Conservation (phyloP, 2,113 vertebrate species). For the Atlantisia rogersi region DNA sequence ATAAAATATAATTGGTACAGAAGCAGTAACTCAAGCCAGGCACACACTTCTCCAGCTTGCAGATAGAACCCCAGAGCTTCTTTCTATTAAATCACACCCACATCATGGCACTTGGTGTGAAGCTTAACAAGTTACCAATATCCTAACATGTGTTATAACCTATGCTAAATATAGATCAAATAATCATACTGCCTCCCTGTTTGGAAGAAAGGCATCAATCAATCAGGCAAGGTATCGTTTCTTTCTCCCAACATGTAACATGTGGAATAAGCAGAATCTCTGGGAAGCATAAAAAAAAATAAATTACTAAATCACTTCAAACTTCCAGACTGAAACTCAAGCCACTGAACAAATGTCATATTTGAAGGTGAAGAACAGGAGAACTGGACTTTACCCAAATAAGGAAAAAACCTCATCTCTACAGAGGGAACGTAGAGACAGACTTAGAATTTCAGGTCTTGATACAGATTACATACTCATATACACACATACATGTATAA, state of each 20-base stretch:
- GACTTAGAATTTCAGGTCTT: background rate
- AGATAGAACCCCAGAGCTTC: background rate
- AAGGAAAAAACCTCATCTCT: background rate
- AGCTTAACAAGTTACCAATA: background rate
- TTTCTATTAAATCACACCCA: background rate
- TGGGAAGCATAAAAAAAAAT: background rate
- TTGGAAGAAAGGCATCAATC: background rate
- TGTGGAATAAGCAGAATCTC: background rate
- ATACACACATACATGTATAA: background rate
- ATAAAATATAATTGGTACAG: background rate
- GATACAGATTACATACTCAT: background rate
- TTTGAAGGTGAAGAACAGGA: background rate
- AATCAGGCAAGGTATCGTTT: background rate
- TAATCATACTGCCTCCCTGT: background rate
- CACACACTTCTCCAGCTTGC: background rate
- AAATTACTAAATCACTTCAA: background rate
- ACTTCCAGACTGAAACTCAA: background rate
- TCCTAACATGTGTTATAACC: background rate
- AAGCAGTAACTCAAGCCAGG: background rate
- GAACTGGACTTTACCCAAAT: background rate
- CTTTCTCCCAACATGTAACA: background rate
- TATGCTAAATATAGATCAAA: background rate
- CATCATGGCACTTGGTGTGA: fast-evolving
- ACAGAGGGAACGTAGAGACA: background rate
- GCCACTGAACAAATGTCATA: background rate